A percentile compares a stretch with the other conserved stretches of the same genome.
phyloP scores from a whole-genome alignment of 1,140 invertebrate species.

The Chironomus striatipennis region DNA sequence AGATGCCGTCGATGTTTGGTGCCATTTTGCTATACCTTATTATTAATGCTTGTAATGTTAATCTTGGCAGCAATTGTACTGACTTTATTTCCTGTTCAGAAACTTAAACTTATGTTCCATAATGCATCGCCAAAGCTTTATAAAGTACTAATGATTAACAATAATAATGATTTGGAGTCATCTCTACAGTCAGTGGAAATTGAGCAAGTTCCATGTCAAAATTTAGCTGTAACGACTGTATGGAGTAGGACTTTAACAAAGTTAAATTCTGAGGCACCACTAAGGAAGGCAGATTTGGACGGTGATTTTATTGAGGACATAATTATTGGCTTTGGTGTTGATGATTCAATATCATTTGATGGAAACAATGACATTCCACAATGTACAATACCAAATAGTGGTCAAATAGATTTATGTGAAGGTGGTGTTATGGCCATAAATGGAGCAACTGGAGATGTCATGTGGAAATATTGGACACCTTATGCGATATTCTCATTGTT shows the following conservation, averaged over 20 bases:
- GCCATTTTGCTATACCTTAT: constrained; percentile 53
- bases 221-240: constrained; percentile 55
- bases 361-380: constrained; percentile 30
- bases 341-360: constrained; percentile 37
- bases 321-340: constrained; percentile 71
- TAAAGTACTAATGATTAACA: constrained; percentile 23
- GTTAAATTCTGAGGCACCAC: constrained; percentile 64
- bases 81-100: constrained; percentile 54
- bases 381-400: constrained; percentile 33
- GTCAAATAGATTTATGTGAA: constrained; percentile 48
- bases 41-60: constrained; percentile 47
- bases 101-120: constrained; percentile 49
- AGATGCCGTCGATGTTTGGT: constrained; percentile 48
- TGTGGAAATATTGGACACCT: constrained; percentile 67
- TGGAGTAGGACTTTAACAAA: constrained; percentile 67
- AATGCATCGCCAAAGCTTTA: constrained; percentile 26
- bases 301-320: constrained; percentile 64
- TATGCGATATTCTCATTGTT: constrained; percentile 68
- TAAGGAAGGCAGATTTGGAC: constrained; percentile 65
- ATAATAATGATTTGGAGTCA: background rate
- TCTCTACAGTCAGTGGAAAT: background rate
- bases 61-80: constrained; percentile 53
- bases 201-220: constrained; percentile 55
- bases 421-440: constrained; percentile 71
- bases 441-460: constrained; percentile 57